phyloP scores from a whole-genome alignment of 2,113 vertebrate genomes.

The Albula glossodonta region DNA sequence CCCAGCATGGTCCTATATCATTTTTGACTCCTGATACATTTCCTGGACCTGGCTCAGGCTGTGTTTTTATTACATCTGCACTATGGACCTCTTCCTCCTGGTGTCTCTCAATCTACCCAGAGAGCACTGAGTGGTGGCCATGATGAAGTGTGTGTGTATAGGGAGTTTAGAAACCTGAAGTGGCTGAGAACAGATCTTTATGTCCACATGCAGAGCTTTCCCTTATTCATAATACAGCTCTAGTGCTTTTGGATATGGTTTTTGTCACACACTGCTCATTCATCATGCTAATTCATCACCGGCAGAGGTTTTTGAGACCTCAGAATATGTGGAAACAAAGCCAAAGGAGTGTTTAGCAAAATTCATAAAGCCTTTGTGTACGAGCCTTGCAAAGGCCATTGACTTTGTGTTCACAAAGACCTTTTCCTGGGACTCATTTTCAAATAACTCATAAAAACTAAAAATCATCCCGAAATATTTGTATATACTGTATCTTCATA shows the following conservation, averaged over 20 bases:
- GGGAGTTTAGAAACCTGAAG: not conserved
- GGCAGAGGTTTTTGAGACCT: too few species aligned
- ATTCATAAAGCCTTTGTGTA: too few species aligned
- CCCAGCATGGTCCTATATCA: not conserved
- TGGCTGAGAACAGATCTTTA: not conserved
- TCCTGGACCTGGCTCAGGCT: not conserved
- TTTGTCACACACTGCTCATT: not conserved
- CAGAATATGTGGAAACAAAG: too few species aligned
- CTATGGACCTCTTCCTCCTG: not conserved
- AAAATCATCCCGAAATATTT: too few species aligned
- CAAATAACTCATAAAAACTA: too few species aligned
- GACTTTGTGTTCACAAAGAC: too few species aligned
- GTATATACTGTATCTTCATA: too few species aligned
- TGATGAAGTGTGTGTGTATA: not conserved
- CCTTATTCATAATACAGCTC: not conserved
- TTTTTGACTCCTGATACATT: not conserved
- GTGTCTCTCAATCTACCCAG: not conserved
- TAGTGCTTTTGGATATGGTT: not conserved
- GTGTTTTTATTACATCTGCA: not conserved
- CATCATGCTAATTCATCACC: too few species aligned
- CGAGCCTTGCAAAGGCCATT: too few species aligned
- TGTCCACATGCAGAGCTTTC: not conserved
- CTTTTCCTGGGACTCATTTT: too few species aligned
- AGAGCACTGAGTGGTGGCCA: not conserved
- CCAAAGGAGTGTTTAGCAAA: too few species aligned